Percentiles rank a stretch among this genome's conserved stretches.
Evolutionary conservation across 2,888 invertebrate species (phyloP).

Genomic region (Amaurobius ferox): DNA sequence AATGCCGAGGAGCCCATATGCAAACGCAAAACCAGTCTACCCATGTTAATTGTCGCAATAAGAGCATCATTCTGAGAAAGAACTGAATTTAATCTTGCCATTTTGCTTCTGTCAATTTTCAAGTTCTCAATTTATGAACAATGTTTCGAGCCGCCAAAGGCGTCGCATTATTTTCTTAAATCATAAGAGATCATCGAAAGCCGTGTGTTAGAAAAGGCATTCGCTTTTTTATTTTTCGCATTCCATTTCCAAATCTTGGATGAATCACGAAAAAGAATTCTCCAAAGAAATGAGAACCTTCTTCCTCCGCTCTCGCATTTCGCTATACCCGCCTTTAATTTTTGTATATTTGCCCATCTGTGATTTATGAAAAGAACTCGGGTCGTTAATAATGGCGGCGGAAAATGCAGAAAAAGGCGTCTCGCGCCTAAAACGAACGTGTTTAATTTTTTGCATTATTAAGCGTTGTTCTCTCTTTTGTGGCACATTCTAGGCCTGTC

Average conservation of each 20-base stretch:
- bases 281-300: conserved; percentile 10
- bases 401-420: conserved; percentile 34
- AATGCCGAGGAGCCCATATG: too few relatives aligned
- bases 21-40: too few relatives aligned
- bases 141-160: background rate
- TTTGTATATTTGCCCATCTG: conserved; percentile 33
- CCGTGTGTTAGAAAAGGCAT: conserved; percentile 12
- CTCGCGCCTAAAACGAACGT: background rate
- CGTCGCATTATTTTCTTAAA: conserved; percentile 12
- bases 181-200: conserved; percentile 50
- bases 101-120: too few relatives aligned
- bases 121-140: too few relatives aligned
- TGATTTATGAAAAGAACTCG: conserved; percentile 50
- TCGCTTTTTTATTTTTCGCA: background rate
- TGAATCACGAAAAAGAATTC: conserved; percentile 48
- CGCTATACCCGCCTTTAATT: background rate
- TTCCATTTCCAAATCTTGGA: conserved; percentile 12
- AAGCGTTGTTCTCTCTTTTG: conserved; percentile 32
- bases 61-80: too few relatives aligned
- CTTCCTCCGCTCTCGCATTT: conserved; percentile 27
- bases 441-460: conserved; percentile 38
- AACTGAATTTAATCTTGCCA: too few relatives aligned
- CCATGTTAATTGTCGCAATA: too few relatives aligned
- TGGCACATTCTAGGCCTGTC: background rate
- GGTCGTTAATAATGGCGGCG: conserved; percentile 44